Conservation (phyloP, 2,797 vertebrate genomes). For the Xenops minutus region DNA sequence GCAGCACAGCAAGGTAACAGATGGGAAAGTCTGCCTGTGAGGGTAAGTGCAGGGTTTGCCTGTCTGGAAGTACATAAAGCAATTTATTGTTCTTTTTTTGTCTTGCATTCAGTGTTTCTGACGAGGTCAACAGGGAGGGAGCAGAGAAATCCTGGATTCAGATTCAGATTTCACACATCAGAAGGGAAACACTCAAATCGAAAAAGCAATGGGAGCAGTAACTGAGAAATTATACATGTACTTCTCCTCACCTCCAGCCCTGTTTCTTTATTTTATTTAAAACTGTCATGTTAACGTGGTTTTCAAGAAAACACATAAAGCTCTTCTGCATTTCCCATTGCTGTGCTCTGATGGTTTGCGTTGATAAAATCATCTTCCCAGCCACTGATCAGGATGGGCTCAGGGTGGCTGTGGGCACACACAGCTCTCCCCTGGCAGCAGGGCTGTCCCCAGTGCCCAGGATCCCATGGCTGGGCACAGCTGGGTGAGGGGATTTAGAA, state of each 20-base stretch:
- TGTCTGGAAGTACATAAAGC: not conserved
- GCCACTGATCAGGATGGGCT: rapidly evolving
- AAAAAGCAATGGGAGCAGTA: not conserved
- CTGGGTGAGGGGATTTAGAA: not conserved
- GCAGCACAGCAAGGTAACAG: not conserved
- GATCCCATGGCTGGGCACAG: no score
- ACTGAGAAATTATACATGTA: not conserved
- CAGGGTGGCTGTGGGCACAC: rapidly evolving
- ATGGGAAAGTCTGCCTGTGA: not conserved
- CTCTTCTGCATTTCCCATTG: not conserved
- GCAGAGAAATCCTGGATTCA: not conserved
- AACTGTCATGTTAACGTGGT: not conserved
- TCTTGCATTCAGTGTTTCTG: not conserved
- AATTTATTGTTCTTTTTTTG: slow-evolving; percentile 21
- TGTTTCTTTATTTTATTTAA: not conserved
- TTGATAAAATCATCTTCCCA: not conserved
- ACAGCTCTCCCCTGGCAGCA: not conserved
- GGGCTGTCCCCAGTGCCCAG: not conserved
- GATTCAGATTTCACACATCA: not conserved
- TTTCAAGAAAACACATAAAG: not conserved
- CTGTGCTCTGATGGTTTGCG: not conserved
- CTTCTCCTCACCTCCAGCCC: slow-evolving; percentile 14
- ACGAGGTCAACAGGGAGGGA: slow-evolving; percentile 7
- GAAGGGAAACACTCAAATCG: not conserved
- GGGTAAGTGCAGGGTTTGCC: not conserved